A percentile compares a stretch with the other conserved stretches of the same genome.
Conservation (phyloP, 2,113 vertebrate genomes). For the Zosterops pallidus region DNA sequence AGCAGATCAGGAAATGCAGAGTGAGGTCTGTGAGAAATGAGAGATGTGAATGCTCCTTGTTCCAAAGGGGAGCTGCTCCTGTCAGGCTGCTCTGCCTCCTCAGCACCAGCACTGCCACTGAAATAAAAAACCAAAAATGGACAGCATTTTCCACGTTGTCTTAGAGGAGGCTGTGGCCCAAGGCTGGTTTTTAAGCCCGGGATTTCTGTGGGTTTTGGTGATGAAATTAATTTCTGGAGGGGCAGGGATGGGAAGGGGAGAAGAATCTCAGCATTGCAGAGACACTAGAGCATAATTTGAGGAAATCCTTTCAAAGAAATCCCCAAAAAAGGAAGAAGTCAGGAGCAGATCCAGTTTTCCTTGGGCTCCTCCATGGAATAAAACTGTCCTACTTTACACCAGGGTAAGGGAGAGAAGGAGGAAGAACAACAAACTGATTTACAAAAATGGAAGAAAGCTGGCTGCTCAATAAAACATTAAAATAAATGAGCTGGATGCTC, state of each 20-base stretch:
- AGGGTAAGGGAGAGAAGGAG: not conserved
- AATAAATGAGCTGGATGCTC: not conserved
- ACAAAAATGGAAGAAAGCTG: not conserved
- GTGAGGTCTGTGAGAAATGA: constrained; percentile 45
- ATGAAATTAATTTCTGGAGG: not conserved
- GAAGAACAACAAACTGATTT: not conserved
- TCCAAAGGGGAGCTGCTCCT: constrained; percentile 28
- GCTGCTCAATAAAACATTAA: not conserved
- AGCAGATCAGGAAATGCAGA: constrained; percentile 22
- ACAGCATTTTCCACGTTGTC: not conserved
- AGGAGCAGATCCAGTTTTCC: not conserved
- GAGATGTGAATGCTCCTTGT: constrained; percentile 16
- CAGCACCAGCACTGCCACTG: not conserved
- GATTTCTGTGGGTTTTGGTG: not conserved
- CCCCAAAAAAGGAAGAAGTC: not conserved
- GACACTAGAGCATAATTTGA: not conserved
- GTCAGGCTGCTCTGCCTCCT: constrained; percentile 8
- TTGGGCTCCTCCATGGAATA: not conserved
- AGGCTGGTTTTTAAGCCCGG: not conserved
- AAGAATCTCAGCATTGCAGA: not conserved
- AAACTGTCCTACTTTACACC: not conserved
- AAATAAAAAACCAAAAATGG: not conserved
- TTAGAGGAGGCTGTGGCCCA: not conserved
- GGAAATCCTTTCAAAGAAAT: not conserved
- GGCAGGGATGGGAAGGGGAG: not conserved